Evolutionary conservation across 2,113 vertebrate species (phyloP).

Genomic region (Tragelaphus buxtoni): DNA sequence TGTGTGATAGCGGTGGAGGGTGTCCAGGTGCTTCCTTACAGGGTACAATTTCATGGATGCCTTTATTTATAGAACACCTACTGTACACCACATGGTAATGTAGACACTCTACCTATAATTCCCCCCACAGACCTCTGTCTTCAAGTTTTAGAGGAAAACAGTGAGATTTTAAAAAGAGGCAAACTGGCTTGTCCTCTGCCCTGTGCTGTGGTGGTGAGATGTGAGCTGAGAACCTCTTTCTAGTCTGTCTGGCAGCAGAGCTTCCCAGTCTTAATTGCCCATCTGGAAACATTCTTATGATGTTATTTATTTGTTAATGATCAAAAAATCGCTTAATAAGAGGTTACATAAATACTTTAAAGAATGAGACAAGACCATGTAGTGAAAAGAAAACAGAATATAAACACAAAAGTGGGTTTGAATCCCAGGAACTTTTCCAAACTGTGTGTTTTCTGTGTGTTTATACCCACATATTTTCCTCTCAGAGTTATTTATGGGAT

Average conservation of each 20-base stretch:
- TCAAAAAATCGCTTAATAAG: not conserved
- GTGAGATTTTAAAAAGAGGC: not conserved
- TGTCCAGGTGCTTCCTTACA: not conserved
- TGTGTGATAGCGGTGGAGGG: too few relatives aligned
- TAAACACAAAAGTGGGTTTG: not conserved
- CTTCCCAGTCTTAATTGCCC: not conserved
- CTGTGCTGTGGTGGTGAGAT: rapidly evolving
- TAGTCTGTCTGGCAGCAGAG: not conserved
- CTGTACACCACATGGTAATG: too few relatives aligned
- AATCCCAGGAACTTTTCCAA: not conserved
- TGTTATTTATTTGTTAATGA: not conserved
- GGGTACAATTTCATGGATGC: not conserved
- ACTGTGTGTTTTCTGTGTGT: not conserved
- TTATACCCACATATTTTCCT: not conserved
- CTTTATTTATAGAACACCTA: not conserved
- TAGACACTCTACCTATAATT: not conserved
- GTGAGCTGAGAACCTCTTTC: too few relatives aligned
- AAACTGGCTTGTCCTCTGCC: not conserved
- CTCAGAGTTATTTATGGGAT: not conserved
- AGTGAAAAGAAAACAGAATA: not conserved
- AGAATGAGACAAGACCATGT: not conserved
- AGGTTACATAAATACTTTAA: not conserved
- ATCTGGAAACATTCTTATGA: not conserved
- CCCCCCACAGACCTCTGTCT: not conserved
- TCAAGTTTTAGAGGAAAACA: not conserved